Conservation (phyloP, 2,797 vertebrate genomes). For the Lemur catta region DNA sequence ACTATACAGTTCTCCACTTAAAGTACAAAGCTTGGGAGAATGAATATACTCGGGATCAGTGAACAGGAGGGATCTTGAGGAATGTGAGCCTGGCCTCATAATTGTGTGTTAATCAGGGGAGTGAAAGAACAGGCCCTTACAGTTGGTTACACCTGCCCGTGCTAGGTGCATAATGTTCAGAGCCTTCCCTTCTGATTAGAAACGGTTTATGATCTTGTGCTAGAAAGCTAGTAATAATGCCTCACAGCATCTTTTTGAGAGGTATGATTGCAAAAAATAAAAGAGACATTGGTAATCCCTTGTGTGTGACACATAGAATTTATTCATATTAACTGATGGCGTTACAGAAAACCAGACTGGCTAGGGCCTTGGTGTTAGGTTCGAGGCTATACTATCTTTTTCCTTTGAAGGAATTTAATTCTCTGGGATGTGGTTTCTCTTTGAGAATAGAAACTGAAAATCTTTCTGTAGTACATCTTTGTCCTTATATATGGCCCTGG, state of each 20-base stretch:
- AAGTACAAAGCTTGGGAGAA: not conserved
- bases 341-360: constrained; percentile 5
- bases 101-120: not conserved
- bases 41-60: not conserved
- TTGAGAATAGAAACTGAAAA: not conserved
- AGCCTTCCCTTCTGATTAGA: not conserved
- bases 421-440: not conserved
- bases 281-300: not conserved
- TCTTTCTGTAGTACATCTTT: not conserved
- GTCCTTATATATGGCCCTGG: not conserved
- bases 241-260: not conserved
- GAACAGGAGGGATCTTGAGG: not conserved
- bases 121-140: not conserved
- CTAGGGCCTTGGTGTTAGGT: not conserved
- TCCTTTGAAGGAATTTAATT: constrained; percentile 43
- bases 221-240: constrained; percentile 5
- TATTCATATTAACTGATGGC: not conserved
- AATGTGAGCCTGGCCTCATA: not conserved
- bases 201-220: constrained; percentile 20
- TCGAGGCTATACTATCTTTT: not conserved
- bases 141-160: not conserved
- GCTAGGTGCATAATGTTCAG: not conserved
- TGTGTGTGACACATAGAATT: not conserved
- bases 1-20: not conserved
- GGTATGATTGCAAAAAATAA: not conserved